Base-by-base conservation (phyloP, 2,888 invertebrate genomes). In the Pheosia tremula region DNA sequence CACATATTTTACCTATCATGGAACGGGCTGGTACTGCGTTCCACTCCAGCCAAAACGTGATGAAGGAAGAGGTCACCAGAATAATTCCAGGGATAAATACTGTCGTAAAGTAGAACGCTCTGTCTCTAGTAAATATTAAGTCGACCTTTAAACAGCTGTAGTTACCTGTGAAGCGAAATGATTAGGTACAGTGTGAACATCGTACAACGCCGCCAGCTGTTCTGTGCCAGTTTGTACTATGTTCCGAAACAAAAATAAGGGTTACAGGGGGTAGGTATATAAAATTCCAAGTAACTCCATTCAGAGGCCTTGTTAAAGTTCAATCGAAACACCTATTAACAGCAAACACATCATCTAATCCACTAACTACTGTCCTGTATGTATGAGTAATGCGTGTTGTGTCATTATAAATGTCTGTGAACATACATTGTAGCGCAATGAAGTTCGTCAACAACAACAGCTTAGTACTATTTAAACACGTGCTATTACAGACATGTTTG, bases 41-140 rank as follows among this genome's bases (percentile, higher is more conserved):
- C 97, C 97, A 97, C 90, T 97, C 97, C 90, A 97, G 95, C 97
- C 97, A 97, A 94, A 97, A 97, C 69, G 97, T 97, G 93, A 97
- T 97, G 95, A 94, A 94, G 75, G 97, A 97, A 80, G 97, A 97
- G 70, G 97, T 97, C 87, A 97, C 97, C 93, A 97, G 95, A 88
- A 97, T 97, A 81, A 97, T 97, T 83, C 97, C 97, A 72, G 97
- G 97, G 88, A 97, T 97, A 95, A 97, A 97, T 85, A 97, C 97
- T 85, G 97, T 97, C 68, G 97, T 97, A 94, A 97, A 97, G 95
- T 97, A 97, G 95, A 97, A 97, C 82, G 97, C 97, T 93, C 97
- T 95, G 94, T 97, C 97, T 91, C 97, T 95, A 75, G 97, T 97
- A 94, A 97, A 97, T 88, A 96, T 97, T 87, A 97, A 94, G 93